Evolutionary conservation across 1,140 invertebrate species (phyloP), one percentile per base, ranked within the genome.

Genomic region (Elymnias hypermnestra): DNA sequence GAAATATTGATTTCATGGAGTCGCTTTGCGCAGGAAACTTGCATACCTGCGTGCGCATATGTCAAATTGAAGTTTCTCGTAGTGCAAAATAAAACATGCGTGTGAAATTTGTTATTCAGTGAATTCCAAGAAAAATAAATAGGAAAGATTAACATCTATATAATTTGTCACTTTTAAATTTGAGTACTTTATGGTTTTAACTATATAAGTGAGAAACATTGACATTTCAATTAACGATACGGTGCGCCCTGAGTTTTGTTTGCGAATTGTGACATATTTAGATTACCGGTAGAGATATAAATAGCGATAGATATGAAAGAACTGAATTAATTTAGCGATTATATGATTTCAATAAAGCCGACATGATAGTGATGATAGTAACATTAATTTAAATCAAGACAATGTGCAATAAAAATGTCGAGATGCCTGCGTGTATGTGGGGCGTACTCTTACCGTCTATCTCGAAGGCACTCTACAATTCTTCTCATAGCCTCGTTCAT

Each of bases 401-500:
- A 53, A 75, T 79, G 72, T 55, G 37, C 50, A 49, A 53, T 59
- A 60, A 74, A 73, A 46, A 83, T 85, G 81, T 60, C 63, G 64
- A 77, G 53, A 79, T 84, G 78, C 53, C 39, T 79, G 38, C 66
- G 72, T 40, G 68, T 84, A 53, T 77, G 45, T 53, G 70, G 74
- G 19, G 76, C 81, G 7, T 83, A 83, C 55, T 69, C 69, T 9
- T 79, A 69, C 60, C 68, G 74, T 35, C 46, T 81, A 23, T 60
- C 69, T 13, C 56, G 71, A 41, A 70, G 58, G 28, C 67, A 82
- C 42, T 76, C 76, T 1, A 83, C 73, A 0, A 38, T 76, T 8
- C 40, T 79, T 28, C 51, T 82, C 0, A 66, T 73, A 26, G 53
- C 54, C 15, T 66, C 58, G 13, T 69, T 75, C 46, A 68, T 63